Base-by-base conservation (phyloP, 2,888 invertebrate species). In the Gastrophysa polygoni region DNA sequence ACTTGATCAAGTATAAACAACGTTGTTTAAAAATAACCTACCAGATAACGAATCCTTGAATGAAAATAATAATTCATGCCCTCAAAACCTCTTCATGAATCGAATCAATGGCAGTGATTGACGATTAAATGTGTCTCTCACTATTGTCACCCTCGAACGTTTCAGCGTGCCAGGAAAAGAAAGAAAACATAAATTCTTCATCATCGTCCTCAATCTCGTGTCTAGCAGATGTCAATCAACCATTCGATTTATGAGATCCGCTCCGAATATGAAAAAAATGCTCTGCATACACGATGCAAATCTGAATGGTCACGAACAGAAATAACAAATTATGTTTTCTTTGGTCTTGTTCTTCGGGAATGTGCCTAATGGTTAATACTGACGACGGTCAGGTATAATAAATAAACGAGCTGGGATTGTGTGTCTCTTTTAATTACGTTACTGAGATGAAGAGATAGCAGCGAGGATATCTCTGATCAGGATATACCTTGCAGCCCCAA, bases 381-480 rank as follows among this genome's bases (percentile, higher is more conserved):
- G 66, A 63, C 64, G 64, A 63, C 64, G 70, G 68, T 62, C 73
- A 71, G 72, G 74, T 72, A 74, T 75, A 77, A 77, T 78, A 78
- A 78, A 78, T 77, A 77, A 77, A 72, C 69, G 68, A 71, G 70
- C 73, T 73, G 72, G 74, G 76, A 77, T 77, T 76, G 74, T 76
- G 78, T 76, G 79, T 78, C 79, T 71, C 74, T 77, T 80, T 80
- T 80, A 80, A 80, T 80, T 80, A 80, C 78, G 75, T 76, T 78
- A 75, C 74, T 76, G 73, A 77, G 78, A 79, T 78, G 78, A 75
- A 73, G 75, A 79, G 79, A 80, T 78, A 78, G 77, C 67, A 59
- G 49, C 64, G 71, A 55, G 68, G 68, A 73, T 75, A 77, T 77
- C 76, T 74, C 76, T 75, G 76, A 74, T 77, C 76, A 76, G 72